Evolutionary conservation across 2,113 vertebrate species (phyloP).

Genomic region (Malurus cyaneus): DNA sequence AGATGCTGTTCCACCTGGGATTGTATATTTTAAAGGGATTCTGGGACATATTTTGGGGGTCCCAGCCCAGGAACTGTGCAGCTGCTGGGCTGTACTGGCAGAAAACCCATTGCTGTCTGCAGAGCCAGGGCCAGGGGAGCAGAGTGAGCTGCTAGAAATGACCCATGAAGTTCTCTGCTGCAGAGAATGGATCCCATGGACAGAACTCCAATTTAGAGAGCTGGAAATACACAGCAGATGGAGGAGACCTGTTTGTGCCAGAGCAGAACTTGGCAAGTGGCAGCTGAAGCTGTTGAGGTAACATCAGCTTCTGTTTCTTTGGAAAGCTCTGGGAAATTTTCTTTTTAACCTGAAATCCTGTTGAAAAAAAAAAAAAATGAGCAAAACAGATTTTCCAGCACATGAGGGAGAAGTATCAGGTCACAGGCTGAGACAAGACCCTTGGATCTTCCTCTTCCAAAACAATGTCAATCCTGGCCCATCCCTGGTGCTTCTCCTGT

Average conservation of each 20-base stretch:
- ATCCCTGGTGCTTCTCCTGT: neutral
- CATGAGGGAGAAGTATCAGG: neutral
- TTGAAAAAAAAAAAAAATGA: neutral
- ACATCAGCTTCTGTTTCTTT: constrained; percentile 1
- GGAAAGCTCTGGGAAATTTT: neutral
- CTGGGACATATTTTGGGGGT: neutral
- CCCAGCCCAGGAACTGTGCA: neutral
- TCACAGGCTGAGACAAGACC: neutral
- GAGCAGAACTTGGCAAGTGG: constrained; percentile 41
- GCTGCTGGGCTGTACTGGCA: neutral
- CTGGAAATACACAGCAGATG: constrained; percentile 36
- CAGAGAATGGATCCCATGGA: neutral
- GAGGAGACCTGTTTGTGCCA: constrained; percentile 17
- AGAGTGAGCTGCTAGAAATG: neutral
- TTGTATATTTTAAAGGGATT: neutral
- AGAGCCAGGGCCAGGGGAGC: neutral
- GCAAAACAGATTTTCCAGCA: neutral
- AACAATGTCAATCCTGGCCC: fast-evolving
- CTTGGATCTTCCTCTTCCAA: neutral
- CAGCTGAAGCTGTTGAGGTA: neutral
- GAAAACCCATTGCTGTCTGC: neutral
- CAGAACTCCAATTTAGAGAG: neutral
- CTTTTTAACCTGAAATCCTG: neutral
- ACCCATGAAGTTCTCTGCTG: neutral
- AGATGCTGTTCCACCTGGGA: neutral